phyloP scores from a whole-genome alignment of 2,797 vertebrate species.

The Acipenser transmontanus region DNA sequence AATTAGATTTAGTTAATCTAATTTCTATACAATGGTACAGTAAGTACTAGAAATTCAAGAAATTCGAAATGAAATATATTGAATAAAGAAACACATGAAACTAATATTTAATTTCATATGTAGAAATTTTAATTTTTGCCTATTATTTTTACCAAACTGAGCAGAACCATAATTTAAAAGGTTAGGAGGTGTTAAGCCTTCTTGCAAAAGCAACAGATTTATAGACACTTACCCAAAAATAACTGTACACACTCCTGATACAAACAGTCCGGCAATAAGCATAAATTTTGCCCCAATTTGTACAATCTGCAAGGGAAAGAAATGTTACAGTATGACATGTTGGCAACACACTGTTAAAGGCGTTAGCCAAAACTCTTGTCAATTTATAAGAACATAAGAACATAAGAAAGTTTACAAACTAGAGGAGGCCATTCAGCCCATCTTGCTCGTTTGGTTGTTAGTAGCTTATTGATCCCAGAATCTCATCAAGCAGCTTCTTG shows the following conservation, averaged over 20 bases:
- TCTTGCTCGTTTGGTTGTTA: no score
- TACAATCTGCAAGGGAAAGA: conserved; percentile 72
- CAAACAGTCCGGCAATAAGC: conserved; percentile 79
- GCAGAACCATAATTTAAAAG: neutral
- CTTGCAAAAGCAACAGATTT: conserved; percentile 14
- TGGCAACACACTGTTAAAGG: no score
- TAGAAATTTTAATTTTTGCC: no score
- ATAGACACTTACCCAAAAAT: conserved; percentile 83
- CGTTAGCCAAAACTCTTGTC: no score
- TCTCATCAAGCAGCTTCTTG: no score
- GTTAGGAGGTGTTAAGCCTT: neutral
- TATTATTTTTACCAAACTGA: neutral
- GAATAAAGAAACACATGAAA: neutral
- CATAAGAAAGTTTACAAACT: no score
- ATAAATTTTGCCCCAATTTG: conserved; percentile 92
- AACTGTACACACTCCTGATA: conserved; percentile 79
- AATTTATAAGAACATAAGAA: no score
- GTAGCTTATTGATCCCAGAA: no score
- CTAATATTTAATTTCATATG: neutral
- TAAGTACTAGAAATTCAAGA: no score
- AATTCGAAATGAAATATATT: neutral
- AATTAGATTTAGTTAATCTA: no score
- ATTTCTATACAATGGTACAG: no score
- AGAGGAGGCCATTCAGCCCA: no score
- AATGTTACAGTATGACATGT: neutral